Percentiles rank a stretch among this genome's conserved stretches.
Evolutionary conservation across 2,797 vertebrate species (phyloP).

Genomic region (Poeciliopsis infans): DNA sequence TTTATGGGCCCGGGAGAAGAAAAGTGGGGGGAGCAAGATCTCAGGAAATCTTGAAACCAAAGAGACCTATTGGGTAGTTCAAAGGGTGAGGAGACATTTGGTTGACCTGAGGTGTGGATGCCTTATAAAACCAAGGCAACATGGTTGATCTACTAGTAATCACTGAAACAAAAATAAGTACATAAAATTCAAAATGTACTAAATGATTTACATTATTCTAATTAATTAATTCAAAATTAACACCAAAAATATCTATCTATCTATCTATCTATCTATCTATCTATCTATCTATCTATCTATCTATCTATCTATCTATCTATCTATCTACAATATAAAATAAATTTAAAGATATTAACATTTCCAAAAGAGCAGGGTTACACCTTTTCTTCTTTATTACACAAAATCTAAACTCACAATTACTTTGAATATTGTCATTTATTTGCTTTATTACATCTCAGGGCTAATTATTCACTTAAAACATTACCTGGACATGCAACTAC

Average conservation of each 20-base stretch:
- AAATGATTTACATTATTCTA: not conserved
- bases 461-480: not conserved
- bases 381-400: not conserved
- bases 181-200: not conserved
- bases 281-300: not conserved
- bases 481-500: not conserved
- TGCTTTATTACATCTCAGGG: not conserved
- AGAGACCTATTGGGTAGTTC: not conserved
- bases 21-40: constrained; percentile 5
- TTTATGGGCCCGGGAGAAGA: not conserved
- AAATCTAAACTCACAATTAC: not conserved
- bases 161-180: not conserved
- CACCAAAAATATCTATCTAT: not conserved
- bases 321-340: not conserved
- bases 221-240: not conserved
- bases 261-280: not conserved
- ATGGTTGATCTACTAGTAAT: not conserved
- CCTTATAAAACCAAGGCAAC: not conserved
- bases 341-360: not conserved
- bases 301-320: not conserved
- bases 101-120: not conserved
- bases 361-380: not conserved
- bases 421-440: not conserved
- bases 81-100: not conserved
- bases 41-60: not conserved